Conservation (phyloP, 2,888 invertebrate species). For the Ellobium chinense region DNA sequence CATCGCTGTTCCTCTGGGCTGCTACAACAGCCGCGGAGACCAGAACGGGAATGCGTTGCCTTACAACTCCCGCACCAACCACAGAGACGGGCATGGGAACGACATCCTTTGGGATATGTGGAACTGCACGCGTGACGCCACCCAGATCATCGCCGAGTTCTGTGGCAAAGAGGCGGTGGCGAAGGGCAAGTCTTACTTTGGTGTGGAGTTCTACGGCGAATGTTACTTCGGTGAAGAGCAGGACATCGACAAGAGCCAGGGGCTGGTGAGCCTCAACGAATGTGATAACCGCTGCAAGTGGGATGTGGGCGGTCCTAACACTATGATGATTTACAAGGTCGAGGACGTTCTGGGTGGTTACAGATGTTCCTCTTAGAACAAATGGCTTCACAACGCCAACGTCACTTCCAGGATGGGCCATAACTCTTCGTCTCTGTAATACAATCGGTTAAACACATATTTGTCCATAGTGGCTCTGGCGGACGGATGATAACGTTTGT, state of each 20-base stretch:
- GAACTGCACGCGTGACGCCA: background rate
- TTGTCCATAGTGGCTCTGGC: too few relatives aligned
- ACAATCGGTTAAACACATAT: too few relatives aligned
- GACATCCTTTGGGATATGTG: background rate
- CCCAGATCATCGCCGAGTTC: background rate
- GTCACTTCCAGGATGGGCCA: too few relatives aligned
- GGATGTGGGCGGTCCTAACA: conserved; percentile 3
- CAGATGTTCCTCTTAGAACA: background rate
- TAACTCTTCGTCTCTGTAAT: too few relatives aligned
- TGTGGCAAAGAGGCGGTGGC: background rate
- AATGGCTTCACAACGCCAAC: too few relatives aligned
- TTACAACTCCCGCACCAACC: background rate
- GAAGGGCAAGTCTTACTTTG: background rate
- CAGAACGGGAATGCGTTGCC: background rate
- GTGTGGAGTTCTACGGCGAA: background rate
- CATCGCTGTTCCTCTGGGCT: conserved; percentile 36
- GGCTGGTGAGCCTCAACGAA: background rate
- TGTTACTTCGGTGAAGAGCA: background rate
- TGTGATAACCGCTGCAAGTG: background rate
- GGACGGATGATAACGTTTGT: too few relatives aligned
- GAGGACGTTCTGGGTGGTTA: background rate
- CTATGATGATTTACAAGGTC: background rate
- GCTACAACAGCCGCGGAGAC: conserved; percentile 4
- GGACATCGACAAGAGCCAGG: background rate
- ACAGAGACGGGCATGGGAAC: background rate